phyloP scores from a whole-genome alignment of 2,113 vertebrate species.

The Anhinga rufa region DNA sequence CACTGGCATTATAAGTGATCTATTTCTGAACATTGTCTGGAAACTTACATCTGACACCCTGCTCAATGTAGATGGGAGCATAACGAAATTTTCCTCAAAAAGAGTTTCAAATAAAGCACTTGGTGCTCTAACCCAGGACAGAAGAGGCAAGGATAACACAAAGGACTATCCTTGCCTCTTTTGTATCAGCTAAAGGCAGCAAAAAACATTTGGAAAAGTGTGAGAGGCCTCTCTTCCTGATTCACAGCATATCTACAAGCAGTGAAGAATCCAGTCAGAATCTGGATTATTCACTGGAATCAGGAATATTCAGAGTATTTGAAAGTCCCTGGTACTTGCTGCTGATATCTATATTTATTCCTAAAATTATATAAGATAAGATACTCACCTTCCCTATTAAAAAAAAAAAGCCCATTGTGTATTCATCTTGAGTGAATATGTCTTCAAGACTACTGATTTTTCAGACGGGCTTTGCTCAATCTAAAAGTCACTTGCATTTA shows the following conservation, averaged over 20 bases:
- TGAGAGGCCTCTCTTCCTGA: neutral
- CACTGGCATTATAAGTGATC: neutral
- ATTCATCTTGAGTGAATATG: neutral
- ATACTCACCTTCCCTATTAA: neutral
- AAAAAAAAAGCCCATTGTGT: neutral
- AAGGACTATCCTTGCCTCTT: neutral
- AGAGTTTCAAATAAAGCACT: neutral
- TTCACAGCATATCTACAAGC: neutral
- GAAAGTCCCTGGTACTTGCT: neutral
- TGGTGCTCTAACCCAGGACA: neutral
- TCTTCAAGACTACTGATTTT: neutral
- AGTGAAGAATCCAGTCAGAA: neutral
- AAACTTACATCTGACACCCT: neutral
- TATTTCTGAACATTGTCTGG: neutral
- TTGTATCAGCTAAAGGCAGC: neutral
- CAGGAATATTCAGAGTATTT: neutral
- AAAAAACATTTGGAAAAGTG: neutral
- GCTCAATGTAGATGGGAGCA: neutral
- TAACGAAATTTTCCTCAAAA: neutral
- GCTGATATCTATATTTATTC: neutral
- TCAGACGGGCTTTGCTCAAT: neutral
- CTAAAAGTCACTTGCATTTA: neutral
- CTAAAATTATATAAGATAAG: neutral
- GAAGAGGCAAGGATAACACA: neutral
- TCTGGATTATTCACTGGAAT: too few species aligned